Conservation (phyloP, 53 echinoderm and acorn worm genomes). For the Luidia sarsii region DNA sequence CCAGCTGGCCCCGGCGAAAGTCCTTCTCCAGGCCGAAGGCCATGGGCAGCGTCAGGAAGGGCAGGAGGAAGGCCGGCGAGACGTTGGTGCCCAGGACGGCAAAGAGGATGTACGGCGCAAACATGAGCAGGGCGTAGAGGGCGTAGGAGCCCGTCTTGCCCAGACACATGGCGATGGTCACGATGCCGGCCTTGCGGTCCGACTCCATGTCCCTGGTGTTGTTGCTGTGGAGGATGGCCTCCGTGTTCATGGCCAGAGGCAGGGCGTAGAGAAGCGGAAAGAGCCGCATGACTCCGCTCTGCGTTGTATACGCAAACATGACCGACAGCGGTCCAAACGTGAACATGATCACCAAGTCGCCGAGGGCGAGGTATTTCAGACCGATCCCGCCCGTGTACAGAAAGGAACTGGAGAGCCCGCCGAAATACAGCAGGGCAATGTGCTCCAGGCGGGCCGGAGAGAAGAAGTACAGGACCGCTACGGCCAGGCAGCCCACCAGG, state of each 20-base stretch:
- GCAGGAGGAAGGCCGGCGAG: slow-evolving; percentile 64
- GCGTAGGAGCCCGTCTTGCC: slow-evolving; percentile 84
- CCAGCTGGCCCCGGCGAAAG: slow-evolving; percentile 66
- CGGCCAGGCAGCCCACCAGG: slow-evolving; percentile 75
- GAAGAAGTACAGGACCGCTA: slow-evolving; percentile 55
- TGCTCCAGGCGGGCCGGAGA: slow-evolving; percentile 86
- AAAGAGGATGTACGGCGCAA: slow-evolving; percentile 82
- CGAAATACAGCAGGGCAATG: slow-evolving; percentile 82
- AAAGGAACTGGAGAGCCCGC: slow-evolving; percentile 90
- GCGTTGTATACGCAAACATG: slow-evolving; percentile 86
- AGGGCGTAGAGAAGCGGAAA: slow-evolving; percentile 87
- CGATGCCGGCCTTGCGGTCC: slow-evolving; percentile 74
- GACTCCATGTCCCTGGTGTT: slow-evolving; percentile 80
- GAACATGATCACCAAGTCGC: slow-evolving; percentile 81
- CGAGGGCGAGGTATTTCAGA: slow-evolving; percentile 86
- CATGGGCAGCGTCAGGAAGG: slow-evolving; percentile 80
- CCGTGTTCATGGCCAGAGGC: slow-evolving; percentile 89
- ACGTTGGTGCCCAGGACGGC: slow-evolving; percentile 79
- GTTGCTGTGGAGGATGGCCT: slow-evolving; percentile 93
- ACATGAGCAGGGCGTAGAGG: slow-evolving; percentile 76
- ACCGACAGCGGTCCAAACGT: slow-evolving; percentile 92
- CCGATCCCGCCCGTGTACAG: slow-evolving; percentile 97
- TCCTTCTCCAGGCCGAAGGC: slow-evolving; percentile 90
- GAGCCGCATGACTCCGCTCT: slow-evolving; percentile 71
- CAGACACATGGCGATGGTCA: slow-evolving; percentile 75